Evolutionary conservation across 2,113 vertebrate genomes (phyloP).

Genomic region (Sinocyclocheilus rhinocerous): DNA sequence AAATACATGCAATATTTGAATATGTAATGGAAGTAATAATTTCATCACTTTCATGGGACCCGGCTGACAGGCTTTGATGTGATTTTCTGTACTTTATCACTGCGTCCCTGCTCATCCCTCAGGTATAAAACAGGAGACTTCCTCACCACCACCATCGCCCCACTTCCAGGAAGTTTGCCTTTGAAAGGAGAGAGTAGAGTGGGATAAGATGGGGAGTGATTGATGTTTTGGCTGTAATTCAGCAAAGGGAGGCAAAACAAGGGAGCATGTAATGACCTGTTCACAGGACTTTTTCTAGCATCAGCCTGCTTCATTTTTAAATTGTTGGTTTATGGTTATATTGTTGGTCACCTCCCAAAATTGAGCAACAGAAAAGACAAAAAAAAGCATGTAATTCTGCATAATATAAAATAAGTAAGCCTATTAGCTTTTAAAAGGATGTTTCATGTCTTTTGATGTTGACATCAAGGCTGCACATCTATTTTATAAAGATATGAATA

Average conservation of each 20-base stretch:
- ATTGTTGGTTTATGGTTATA: not conserved
- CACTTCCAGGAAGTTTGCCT: constrained; percentile 38
- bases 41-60: constrained; percentile 15
- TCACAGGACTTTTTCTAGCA: no score
- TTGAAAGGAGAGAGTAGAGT: constrained; percentile 30
- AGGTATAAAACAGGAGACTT: constrained; percentile 14
- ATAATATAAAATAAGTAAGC: not conserved
- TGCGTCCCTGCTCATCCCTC: not conserved
- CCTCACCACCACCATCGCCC: constrained; percentile 19
- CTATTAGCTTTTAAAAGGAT: not conserved
- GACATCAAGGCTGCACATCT: not conserved
- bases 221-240: constrained; percentile 37
- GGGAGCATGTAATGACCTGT: not conserved
- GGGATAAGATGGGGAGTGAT: constrained; percentile 18
- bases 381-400: not conserved
- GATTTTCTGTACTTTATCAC: constrained; percentile 35
- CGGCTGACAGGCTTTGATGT: constrained; percentile 24
- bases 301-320: not conserved
- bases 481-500: not conserved
- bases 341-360: not conserved
- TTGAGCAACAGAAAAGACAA: not conserved
- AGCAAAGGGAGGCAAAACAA: constrained; percentile 10
- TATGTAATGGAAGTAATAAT: not conserved
- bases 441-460: not conserved
- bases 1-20: not conserved